Evolutionary conservation across 2,113 vertebrate species (phyloP).

Genomic region (Uria lomvia): DNA sequence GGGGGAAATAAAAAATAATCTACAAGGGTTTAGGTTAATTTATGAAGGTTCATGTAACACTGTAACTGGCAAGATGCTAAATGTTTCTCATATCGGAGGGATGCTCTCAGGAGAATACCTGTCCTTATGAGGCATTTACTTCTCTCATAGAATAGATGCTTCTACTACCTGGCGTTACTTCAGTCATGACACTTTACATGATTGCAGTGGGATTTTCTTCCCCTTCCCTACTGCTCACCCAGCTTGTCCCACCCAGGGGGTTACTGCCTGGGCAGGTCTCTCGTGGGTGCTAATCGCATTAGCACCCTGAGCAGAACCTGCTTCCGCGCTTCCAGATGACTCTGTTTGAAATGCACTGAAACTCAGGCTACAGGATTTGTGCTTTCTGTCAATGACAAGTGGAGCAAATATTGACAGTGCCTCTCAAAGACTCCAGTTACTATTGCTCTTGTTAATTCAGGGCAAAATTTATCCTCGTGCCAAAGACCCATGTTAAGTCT

Average conservation of each 20-base stretch:
- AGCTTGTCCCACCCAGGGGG: background rate
- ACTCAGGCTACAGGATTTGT: background rate
- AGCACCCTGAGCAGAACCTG: background rate
- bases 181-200: background rate
- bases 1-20: background rate
- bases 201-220: background rate
- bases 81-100: background rate
- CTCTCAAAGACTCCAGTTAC: slow-evolving; percentile 44
- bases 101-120: background rate
- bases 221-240: background rate
- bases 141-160: background rate
- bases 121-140: background rate
- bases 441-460: slow-evolving; percentile 49
- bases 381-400: slow-evolving; percentile 30
- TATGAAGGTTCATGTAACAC: background rate
- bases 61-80: background rate
- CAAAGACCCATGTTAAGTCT: background rate
- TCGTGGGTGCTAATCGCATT: background rate
- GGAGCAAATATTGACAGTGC: slow-evolving; percentile 60
- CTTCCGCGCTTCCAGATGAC: background rate
- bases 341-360: background rate
- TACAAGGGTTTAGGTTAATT: background rate
- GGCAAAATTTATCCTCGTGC: slow-evolving; percentile 28
- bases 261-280: background rate
- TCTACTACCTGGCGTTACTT: background rate